Evolutionary conservation across 2,113 vertebrate genomes (phyloP).

Genomic region (Scopus umbretta): DNA sequence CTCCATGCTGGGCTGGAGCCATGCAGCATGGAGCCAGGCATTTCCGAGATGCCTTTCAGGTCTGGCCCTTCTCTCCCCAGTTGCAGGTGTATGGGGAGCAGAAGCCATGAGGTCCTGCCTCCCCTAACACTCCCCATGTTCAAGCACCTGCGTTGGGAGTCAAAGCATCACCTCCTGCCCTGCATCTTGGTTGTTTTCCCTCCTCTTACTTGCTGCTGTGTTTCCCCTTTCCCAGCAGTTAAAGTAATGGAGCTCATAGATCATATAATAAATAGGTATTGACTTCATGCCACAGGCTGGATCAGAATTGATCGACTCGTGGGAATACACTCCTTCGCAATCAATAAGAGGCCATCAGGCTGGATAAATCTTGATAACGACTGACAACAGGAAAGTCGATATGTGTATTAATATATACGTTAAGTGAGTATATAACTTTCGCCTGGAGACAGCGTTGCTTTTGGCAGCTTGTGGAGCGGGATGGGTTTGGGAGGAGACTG

Average conservation of each 20-base stretch:
- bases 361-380: slow-evolving; percentile 75
- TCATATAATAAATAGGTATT: slow-evolving; percentile 78
- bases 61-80: neutral
- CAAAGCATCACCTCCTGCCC: neutral
- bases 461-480: neutral
- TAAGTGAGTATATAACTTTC: slow-evolving; percentile 16
- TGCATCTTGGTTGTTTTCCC: neutral
- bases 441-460: neutral
- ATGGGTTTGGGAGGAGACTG: neutral
- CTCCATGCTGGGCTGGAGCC: neutral
- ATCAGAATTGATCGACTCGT: slow-evolving; percentile 70
- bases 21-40: accelerated
- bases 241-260: slow-evolving; percentile 63
- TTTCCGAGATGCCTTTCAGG: accelerated
- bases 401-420: slow-evolving; percentile 56
- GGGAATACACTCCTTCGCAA: slow-evolving; percentile 51
- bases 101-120: neutral
- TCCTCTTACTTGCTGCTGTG: neutral
- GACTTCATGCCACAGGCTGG: slow-evolving; percentile 63
- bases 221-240: neutral
- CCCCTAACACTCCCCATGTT: accelerated
- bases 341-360: slow-evolving; percentile 62
- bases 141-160: neutral
- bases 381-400: slow-evolving; percentile 64
- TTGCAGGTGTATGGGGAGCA: neutral